Evolutionary conservation across 1,140 invertebrate genomes (phyloP).

Genomic region (Diuraphis noxia): DNA sequence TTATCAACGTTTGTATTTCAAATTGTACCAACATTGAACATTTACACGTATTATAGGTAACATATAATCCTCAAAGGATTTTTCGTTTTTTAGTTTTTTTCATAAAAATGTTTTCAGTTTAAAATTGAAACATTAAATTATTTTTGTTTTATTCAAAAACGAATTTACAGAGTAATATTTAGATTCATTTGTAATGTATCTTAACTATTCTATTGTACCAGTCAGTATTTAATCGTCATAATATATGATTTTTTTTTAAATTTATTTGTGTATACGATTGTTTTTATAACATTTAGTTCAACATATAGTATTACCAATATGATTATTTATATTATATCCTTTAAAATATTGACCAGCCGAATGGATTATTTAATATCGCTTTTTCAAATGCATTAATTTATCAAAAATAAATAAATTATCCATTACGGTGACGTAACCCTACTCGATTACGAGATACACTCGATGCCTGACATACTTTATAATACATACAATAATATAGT

Average conservation of each 20-base stretch:
- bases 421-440: not conserved
- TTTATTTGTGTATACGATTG: too few species aligned
- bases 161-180: not conserved
- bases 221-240: not conserved
- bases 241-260: not conserved
- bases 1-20: too few species aligned
- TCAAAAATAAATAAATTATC: not conserved
- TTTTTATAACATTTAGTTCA: not conserved
- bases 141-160: not conserved
- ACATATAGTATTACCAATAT: not conserved
- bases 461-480: not conserved
- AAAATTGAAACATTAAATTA: not conserved
- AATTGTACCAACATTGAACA: too few species aligned
- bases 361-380: not conserved
- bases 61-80: too few species aligned
- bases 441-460: not conserved
- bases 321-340: not conserved
- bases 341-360: not conserved
- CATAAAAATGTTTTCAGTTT: too few species aligned
- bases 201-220: too few species aligned
- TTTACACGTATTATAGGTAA: too few species aligned
- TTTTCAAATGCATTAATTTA: not conserved
- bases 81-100: too few species aligned
- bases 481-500: too few species aligned
- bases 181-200: too few species aligned